A percentile compares a stretch with the other conserved stretches of the same genome.
phyloP scores from a whole-genome alignment of 2,888 invertebrate species.

The Hirtodrosophila alboralis region DNA sequence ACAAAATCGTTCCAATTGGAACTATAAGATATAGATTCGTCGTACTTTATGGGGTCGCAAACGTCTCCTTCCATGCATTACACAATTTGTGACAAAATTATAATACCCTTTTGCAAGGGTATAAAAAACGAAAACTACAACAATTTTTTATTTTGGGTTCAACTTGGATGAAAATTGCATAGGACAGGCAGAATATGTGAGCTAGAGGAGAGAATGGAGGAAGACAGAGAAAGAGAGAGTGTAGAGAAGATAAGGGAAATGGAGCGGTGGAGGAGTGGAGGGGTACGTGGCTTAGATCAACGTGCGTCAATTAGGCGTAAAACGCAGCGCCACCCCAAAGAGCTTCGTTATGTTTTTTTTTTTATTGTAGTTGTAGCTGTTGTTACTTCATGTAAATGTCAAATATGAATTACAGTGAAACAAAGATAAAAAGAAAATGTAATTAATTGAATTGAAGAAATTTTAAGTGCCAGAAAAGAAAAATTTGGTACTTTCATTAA shows the following conservation, averaged over 20 bases:
- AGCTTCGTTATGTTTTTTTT: too few relatives aligned
- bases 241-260: neutral
- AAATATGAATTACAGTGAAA: slow-evolving; percentile 30
- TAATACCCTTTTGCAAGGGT: too few relatives aligned
- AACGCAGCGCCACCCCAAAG: slow-evolving; percentile 36
- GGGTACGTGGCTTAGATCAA: slow-evolving; percentile 28
- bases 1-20: too few relatives aligned
- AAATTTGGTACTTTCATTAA: too few relatives aligned
- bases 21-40: too few relatives aligned
- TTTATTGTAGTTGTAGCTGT: slow-evolving; percentile 14
- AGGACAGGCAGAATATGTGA: slow-evolving; percentile 4
- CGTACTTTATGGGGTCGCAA: too few relatives aligned
- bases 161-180: slow-evolving; percentile 61
- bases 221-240: slow-evolving; percentile 5
- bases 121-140: slow-evolving; percentile 35
- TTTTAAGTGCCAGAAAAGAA: too few relatives aligned
- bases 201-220: slow-evolving; percentile 4
- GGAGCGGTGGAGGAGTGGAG: neutral
- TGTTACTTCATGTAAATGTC: slow-evolving; percentile 34
- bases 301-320: slow-evolving; percentile 47
- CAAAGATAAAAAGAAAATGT: neutral
- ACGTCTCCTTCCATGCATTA: too few relatives aligned
- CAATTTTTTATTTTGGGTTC: slow-evolving; percentile 21
- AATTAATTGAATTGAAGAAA: too few relatives aligned
- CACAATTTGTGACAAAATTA: too few relatives aligned